These are phyloP conservation scores for Ophion ventricosus DNA, from an alignment of 2,888 invertebrate genomes.

Conservation along the genomic window DNA sequence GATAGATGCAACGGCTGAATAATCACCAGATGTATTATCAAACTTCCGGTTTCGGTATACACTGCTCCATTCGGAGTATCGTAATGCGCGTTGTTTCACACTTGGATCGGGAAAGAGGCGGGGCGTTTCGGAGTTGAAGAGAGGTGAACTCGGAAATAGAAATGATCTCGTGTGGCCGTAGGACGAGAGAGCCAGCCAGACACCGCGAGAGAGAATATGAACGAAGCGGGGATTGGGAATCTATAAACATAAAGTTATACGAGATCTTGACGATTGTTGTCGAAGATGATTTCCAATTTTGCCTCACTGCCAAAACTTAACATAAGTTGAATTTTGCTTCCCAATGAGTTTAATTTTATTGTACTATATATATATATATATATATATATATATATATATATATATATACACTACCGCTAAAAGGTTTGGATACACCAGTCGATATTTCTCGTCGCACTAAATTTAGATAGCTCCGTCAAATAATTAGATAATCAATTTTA, in stretches of 20 bases:
- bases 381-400: no score
- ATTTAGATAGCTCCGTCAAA: no score
- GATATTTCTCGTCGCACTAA: no score
- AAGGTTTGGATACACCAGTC: no score
- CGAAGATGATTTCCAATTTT: background rate
- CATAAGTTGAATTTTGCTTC: background rate
- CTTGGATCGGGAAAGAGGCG: conserved; percentile 9
- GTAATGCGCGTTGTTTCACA: conserved; percentile 38
- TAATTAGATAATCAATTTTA: no score
- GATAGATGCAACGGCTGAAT: background rate
- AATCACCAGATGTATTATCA: background rate
- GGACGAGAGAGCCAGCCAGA: conserved; percentile 64
- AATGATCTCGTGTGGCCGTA: conserved; percentile 71
- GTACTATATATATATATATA: no score
- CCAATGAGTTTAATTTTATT: background rate
- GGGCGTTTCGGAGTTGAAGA: conserved; percentile 59
- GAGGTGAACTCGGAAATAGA: conserved; percentile 75
- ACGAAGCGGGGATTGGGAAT: conserved; percentile 41
- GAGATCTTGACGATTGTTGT: background rate
- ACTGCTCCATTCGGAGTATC: conserved; percentile 33
- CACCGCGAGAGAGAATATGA: conserved; percentile 55
- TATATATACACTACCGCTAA: no score
- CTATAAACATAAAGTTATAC: conserved; percentile 22
- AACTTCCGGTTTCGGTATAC: conserved; percentile 62
- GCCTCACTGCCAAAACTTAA: background rate